A percentile compares a stretch with the other conserved stretches of the same genome.
phyloP scores from a whole-genome alignment of 2,888 invertebrate genomes.

The Stenotaenia linearis region DNA sequence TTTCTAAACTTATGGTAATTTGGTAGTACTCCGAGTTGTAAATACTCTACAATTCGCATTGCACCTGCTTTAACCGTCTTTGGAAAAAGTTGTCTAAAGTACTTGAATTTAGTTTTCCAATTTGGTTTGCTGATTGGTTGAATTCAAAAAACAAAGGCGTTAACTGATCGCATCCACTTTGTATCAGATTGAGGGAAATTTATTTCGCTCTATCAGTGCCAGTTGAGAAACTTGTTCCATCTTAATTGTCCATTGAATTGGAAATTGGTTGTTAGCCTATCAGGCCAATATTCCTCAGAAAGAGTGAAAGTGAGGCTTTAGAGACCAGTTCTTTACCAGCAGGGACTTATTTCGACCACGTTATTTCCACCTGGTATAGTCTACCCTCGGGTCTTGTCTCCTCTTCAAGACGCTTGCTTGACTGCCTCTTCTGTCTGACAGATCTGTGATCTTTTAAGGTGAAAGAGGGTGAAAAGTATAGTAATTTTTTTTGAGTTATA shows the following conservation, averaged over 20 bases:
- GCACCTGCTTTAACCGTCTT: not conserved
- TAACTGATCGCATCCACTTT: not conserved
- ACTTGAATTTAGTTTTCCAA: not conserved
- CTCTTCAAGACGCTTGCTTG: not conserved
- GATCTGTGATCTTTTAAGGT: not conserved
- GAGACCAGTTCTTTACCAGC: conserved; percentile 23
- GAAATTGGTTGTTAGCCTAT: conserved; percentile 23
- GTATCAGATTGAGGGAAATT: conserved; percentile 12
- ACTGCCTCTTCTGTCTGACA: not conserved
- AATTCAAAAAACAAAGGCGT: not conserved
- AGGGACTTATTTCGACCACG: conserved; percentile 26
- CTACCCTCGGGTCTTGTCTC: conserved; percentile 24
- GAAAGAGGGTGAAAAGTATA: not conserved
- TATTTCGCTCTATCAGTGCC: not conserved
- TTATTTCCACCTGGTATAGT: conserved; percentile 26
- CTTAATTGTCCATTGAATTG: conserved; percentile 26
- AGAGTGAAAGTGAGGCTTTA: conserved; percentile 8
- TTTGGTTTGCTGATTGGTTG: not conserved
- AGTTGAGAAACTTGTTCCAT: conserved; percentile 17
- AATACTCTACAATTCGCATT: too few species aligned
- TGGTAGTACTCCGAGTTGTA: too few species aligned
- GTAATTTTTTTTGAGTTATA: not conserved
- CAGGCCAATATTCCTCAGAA: not conserved
- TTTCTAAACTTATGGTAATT: too few species aligned
- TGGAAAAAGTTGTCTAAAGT: not conserved